A percentile compares a stretch with the other conserved stretches of the same genome.
phyloP scores from a whole-genome alignment of 2,113 vertebrate genomes.

The Chinchilla lanigera region DNA sequence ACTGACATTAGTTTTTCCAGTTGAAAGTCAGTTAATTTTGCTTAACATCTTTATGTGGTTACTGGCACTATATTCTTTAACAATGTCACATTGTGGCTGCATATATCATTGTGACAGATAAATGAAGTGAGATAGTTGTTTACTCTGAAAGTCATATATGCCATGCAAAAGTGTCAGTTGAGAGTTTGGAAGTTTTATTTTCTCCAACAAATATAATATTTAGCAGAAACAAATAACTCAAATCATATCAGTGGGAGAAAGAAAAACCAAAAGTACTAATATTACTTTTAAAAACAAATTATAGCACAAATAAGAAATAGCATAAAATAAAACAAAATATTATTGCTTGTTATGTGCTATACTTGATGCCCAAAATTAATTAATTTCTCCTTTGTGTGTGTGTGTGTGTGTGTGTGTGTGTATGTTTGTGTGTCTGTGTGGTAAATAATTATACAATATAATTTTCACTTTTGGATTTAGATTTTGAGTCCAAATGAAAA shows the following conservation, averaged over 20 bases:
- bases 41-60: slow-evolving; percentile 59
- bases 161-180: slow-evolving; percentile 61
- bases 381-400: not conserved
- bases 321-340: not conserved
- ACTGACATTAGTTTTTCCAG: slow-evolving; percentile 57
- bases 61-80: slow-evolving; percentile 31
- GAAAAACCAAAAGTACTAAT: not conserved
- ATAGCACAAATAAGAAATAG: not conserved
- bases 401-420: not conserved
- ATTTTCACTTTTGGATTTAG: not conserved
- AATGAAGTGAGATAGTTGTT: slow-evolving; percentile 55
- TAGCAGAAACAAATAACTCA: not conserved
- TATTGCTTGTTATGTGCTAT: not conserved
- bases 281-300: slow-evolving; percentile 39
- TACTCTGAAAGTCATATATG: slow-evolving; percentile 41
- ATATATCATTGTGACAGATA: slow-evolving; percentile 44
- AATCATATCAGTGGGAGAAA: not conserved
- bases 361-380: not conserved
- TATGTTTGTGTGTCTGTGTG: not conserved
- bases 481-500: not conserved
- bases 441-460: not conserved
- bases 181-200: slow-evolving; percentile 49
- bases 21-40: slow-evolving; percentile 50
- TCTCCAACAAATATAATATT: not conserved
- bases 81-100: slow-evolving; percentile 45